Percentiles rank a stretch among this genome's conserved stretches.
Evolutionary conservation across 1,140 invertebrate genomes (phyloP).

Genomic region (Drosophila tsacasi): DNA sequence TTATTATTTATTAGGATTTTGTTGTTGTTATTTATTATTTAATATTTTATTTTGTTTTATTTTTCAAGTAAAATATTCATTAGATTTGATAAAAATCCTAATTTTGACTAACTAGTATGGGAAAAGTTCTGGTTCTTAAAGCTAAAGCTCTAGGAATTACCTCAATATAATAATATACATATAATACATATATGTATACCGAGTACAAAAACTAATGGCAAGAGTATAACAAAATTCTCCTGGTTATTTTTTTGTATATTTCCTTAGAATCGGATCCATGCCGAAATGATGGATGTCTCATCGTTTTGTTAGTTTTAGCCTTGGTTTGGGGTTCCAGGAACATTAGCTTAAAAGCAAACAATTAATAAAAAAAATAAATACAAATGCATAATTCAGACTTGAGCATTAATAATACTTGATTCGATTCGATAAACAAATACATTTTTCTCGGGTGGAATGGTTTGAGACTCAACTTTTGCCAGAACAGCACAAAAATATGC

Average conservation of each 20-base stretch:
- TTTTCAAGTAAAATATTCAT: not conserved
- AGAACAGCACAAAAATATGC: slow-evolving; percentile 32
- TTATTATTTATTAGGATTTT: not conserved
- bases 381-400: no score
- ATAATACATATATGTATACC: no score
- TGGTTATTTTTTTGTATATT: not conserved
- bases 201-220: not conserved
- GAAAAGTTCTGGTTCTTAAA: not conserved
- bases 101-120: not conserved
- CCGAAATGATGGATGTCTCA: slow-evolving; percentile 6
- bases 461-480: not conserved
- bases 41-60: not conserved
- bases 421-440: not conserved
- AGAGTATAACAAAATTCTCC: not conserved
- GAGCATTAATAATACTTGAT: not conserved
- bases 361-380: not conserved
- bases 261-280: not conserved
- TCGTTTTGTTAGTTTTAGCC: not conserved
- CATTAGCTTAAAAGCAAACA: not conserved
- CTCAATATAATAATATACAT: not conserved
- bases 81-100: not conserved
- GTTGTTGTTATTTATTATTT: no score
- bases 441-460: not conserved
- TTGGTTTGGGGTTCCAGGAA: slow-evolving; percentile 3
- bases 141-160: not conserved